Conservation (phyloP, 2,888 invertebrate species). For the Myopa testacea region DNA sequence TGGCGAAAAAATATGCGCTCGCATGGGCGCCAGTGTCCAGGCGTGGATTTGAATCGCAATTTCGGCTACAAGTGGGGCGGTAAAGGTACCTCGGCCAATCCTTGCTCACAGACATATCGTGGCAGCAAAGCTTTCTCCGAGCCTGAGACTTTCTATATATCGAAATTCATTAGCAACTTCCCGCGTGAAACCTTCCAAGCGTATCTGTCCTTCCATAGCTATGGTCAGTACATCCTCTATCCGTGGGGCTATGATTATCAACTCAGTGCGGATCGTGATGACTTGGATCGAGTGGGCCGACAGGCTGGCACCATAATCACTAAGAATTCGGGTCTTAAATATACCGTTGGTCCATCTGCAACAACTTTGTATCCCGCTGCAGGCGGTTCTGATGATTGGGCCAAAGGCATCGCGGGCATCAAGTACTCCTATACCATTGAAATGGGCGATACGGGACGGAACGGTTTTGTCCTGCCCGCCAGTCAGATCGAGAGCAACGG, state of each 20-base stretch:
- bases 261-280: constrained; percentile 78
- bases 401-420: constrained; percentile 82
- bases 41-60: constrained; percentile 88
- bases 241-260: constrained; percentile 87
- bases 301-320: constrained; percentile 73
- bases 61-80: constrained; percentile 91
- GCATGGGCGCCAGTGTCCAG: constrained; percentile 75
- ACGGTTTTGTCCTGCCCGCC: constrained; percentile 89
- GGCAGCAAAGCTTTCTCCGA: constrained; percentile 87
- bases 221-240: constrained; percentile 86
- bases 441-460: constrained; percentile 84
- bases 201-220: constrained; percentile 85
- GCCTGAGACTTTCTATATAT: constrained; percentile 81
- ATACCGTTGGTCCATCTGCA: constrained; percentile 83
- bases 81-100: constrained; percentile 84
- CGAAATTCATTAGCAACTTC: constrained; percentile 70
- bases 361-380: constrained; percentile 83
- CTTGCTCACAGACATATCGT: constrained; percentile 84
- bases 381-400: constrained; percentile 92
- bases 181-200: constrained; percentile 74
- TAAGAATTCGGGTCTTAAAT: constrained; percentile 70
- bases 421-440: constrained; percentile 93
- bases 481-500: constrained; percentile 80
- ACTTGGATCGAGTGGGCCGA: constrained; percentile 78
- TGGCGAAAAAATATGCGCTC: constrained; percentile 82